phyloP scores from a whole-genome alignment of 2,888 invertebrate species.

The Adineta ricciae region DNA sequence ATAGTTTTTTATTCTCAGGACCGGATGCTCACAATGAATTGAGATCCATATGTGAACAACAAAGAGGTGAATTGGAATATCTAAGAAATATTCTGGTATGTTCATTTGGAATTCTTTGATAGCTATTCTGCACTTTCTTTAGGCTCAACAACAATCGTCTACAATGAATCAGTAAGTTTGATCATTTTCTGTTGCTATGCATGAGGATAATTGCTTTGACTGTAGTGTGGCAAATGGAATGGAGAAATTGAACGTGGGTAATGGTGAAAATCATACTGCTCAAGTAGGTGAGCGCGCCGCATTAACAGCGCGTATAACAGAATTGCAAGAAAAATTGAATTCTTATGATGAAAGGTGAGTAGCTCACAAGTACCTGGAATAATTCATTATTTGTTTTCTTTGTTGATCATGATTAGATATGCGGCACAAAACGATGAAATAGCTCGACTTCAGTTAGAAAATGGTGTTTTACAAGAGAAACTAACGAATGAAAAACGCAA shows the following conservation, averaged over 20 bases:
- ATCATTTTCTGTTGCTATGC: no score
- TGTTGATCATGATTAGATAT: slow-evolving; percentile 1
- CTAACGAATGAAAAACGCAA: not conserved
- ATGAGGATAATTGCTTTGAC: no score
- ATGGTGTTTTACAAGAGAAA: slow-evolving; percentile 26
- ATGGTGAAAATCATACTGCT: not conserved
- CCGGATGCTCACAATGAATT: not conserved
- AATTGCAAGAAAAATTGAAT: slow-evolving; percentile 29
- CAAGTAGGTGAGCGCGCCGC: not conserved
- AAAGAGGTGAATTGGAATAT: not conserved
- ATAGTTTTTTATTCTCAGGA: no score
- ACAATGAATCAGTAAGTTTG: no score
- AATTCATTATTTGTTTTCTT: not conserved
- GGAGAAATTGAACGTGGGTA: not conserved
- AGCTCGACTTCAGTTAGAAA: slow-evolving; percentile 29
- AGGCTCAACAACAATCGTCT: not conserved
- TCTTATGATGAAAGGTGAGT: slow-evolving; percentile 4
- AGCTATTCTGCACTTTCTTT: no score
- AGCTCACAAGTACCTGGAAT: not conserved
- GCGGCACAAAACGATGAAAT: slow-evolving; percentile 29
- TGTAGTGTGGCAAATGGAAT: not conserved
- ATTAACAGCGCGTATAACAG: slow-evolving; percentile 16
- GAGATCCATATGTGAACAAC: not conserved
- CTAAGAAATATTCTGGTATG: not conserved
- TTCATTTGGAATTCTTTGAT: not conserved